A percentile compares a stretch with the other conserved stretches of the same genome.
These are phyloP conservation scores for Heloderma charlesbogerti DNA, from an alignment of 2,113 vertebrate species.

Conservation along the genomic window DNA sequence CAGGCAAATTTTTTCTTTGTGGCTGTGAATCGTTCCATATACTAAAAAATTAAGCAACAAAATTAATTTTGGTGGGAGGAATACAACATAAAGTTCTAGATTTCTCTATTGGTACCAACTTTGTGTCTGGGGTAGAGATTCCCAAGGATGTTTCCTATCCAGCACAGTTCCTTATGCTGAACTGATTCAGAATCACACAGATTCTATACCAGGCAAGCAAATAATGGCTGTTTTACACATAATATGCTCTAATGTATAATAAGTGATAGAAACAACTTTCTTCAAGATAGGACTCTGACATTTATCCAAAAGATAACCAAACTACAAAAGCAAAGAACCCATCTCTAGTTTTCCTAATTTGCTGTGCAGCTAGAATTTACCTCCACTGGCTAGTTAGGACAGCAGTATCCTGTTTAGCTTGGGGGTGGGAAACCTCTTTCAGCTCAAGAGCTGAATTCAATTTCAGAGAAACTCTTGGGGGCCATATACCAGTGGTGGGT, in stretches of 20 bases:
- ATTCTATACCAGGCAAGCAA: not conserved
- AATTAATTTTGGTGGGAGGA: slow-evolving; percentile 15
- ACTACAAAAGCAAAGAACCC: not conserved
- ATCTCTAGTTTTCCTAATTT: not conserved
- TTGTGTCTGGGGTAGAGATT: not conserved
- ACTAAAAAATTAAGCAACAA: slow-evolving; percentile 76
- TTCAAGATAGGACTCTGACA: not conserved
- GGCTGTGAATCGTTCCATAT: slow-evolving; percentile 98
- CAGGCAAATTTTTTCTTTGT: slow-evolving; percentile 98
- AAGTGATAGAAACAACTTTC: not conserved
- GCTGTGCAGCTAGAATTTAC: not conserved
- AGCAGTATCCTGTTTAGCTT: not conserved
- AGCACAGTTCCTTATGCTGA: not conserved
- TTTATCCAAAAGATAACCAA: not conserved
- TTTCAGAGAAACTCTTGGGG: not conserved
- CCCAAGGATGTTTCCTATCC: not conserved
- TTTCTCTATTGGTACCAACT: not conserved
- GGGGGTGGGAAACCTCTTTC: not conserved
- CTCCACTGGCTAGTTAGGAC: not conserved
- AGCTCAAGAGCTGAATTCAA: not conserved
- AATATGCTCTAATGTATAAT: not conserved
- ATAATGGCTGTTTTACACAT: not conserved
- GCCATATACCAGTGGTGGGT: no score
- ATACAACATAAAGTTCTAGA: not conserved
- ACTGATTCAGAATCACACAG: not conserved